These are phyloP conservation scores for Cenopis cana DNA, from an alignment of 2,888 invertebrate genomes.

Conservation along the genomic window DNA sequence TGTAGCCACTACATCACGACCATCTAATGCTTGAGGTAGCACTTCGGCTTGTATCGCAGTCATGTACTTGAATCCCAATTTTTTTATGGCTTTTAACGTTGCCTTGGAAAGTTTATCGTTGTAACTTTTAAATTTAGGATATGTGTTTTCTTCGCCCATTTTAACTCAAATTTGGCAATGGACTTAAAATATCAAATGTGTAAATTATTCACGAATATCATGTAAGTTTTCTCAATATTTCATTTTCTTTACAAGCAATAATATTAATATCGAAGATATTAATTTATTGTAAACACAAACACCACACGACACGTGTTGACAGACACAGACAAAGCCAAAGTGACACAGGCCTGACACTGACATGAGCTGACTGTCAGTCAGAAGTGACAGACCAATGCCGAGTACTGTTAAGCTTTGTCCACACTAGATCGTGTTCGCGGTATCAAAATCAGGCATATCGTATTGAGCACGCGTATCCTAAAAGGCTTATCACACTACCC, in stretches of 20 bases:
- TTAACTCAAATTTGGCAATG: constrained; percentile 10
- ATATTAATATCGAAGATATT: not conserved
- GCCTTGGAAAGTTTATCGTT: constrained; percentile 88
- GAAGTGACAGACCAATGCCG: too few species aligned
- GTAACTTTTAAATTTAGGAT: constrained; percentile 80
- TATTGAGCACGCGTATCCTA: too few species aligned
- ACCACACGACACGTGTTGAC: too few species aligned
- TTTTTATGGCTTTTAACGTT: constrained; percentile 90
- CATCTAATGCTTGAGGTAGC: constrained; percentile 94
- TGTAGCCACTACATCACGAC: constrained; percentile 96
- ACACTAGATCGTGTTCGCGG: too few species aligned
- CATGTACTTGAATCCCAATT: constrained; percentile 96
- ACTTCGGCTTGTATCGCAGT: constrained; percentile 96
- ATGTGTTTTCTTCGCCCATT: constrained; percentile 57
- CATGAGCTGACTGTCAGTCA: too few species aligned
- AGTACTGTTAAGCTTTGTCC: too few species aligned
- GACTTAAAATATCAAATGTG: too few species aligned
- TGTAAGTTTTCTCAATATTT: not conserved
- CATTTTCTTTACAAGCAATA: not conserved
- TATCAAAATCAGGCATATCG: too few species aligned
- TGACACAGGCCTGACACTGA: too few species aligned
- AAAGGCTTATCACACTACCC: too few species aligned
- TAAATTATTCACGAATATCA: too few species aligned
- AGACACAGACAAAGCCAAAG: too few species aligned
- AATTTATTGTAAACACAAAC: not conserved